Conservation (phyloP, 2,888 invertebrate species). For the Pheosia gnoma region DNA sequence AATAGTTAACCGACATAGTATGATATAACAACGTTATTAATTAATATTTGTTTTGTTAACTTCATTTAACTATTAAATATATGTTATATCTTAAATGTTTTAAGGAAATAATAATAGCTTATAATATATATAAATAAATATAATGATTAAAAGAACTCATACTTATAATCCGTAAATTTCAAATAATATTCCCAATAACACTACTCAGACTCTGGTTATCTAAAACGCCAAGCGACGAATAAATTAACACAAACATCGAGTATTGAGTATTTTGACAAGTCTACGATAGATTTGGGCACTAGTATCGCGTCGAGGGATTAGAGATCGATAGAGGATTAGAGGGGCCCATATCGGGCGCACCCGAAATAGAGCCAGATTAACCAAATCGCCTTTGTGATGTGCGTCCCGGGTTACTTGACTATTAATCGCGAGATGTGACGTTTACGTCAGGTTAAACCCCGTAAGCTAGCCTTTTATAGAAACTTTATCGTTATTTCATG, state of each 20-base stretch:
- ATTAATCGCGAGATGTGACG: slow-evolving; percentile 37
- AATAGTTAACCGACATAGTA: slow-evolving; percentile 22
- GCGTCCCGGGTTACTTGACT: slow-evolving; percentile 44
- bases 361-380: slow-evolving; percentile 62
- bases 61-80: too few species aligned
- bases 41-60: not conserved
- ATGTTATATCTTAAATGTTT: too few species aligned
- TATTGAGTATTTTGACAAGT: slow-evolving; percentile 15
- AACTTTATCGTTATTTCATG: not conserved
- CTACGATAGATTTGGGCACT: slow-evolving; percentile 26
- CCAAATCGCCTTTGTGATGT: slow-evolving; percentile 62
- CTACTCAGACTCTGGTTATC: not conserved
- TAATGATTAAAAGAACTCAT: not conserved
- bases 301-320: slow-evolving; percentile 39
- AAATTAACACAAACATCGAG: not conserved
- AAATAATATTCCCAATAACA: not conserved
- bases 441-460: slow-evolving; percentile 13
- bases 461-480: slow-evolving; percentile 8
- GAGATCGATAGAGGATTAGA: slow-evolving; percentile 58
- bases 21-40: not conserved
- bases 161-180: too few species aligned
- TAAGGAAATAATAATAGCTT: too few species aligned
- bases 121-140: not conserved
- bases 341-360: slow-evolving; percentile 44
- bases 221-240: not conserved